Evolutionary conservation across 2,797 vertebrate genomes (phyloP).

Genomic region (Paedocypris micromegethes): DNA sequence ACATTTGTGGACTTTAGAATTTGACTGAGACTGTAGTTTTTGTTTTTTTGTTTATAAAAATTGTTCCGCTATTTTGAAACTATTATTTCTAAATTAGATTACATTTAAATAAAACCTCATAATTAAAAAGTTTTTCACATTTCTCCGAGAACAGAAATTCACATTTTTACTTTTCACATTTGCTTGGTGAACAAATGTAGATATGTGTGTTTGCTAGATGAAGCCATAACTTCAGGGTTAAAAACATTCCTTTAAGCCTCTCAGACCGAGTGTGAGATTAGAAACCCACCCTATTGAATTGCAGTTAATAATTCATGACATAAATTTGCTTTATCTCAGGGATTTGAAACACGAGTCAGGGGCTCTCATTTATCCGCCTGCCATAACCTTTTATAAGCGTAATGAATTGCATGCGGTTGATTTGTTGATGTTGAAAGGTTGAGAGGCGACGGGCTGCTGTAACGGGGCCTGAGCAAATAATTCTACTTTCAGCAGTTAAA

Average conservation of each 20-base stretch:
- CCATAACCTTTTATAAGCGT: slow-evolving; percentile 43
- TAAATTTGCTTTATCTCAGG: slow-evolving; percentile 52
- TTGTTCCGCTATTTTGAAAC: no score
- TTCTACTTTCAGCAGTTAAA: slow-evolving; percentile 30
- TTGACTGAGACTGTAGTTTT: no score
- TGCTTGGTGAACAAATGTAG: neutral
- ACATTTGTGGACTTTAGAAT: no score
- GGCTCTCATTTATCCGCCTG: slow-evolving; percentile 49
- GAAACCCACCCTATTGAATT: slow-evolving; percentile 46
- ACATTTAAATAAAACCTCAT: no score
- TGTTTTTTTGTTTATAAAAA: no score
- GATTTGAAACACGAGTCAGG: slow-evolving; percentile 46
- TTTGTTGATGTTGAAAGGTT: slow-evolving; percentile 41
- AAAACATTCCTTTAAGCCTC: slow-evolving; percentile 20
- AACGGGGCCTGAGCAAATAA: slow-evolving; percentile 30
- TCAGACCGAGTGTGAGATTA: slow-evolving; percentile 38
- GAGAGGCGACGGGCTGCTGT: slow-evolving; percentile 8
- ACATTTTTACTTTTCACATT: no score
- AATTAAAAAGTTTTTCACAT: no score
- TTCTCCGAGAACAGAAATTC: no score
- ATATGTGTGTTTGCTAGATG: neutral
- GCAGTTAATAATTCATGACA: slow-evolving; percentile 55
- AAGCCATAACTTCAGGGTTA: neutral
- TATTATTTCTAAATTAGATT: no score
- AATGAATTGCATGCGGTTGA: slow-evolving; percentile 39